Percentiles rank a stretch among this genome's conserved stretches.
Evolutionary conservation across 2,888 invertebrate species (phyloP).

Genomic region (Eristalis intricaria): DNA sequence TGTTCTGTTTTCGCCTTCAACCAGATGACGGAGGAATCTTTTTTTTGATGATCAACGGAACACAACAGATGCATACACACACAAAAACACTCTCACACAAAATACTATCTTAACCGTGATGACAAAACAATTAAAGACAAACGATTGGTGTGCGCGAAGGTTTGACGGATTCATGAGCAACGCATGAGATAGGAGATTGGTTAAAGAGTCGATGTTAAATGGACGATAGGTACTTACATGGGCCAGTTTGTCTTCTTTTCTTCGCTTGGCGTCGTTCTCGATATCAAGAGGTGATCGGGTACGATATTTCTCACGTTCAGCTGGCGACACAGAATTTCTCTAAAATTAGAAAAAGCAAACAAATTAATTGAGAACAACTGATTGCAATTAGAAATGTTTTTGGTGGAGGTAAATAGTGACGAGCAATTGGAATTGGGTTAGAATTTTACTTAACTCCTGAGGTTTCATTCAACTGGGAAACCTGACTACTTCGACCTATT

Average conservation of each 20-base stretch:
- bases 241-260: constrained; percentile 92
- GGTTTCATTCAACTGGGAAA: too few species aligned
- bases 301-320: constrained; percentile 91
- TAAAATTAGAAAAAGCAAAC: constrained; percentile 76
- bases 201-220: constrained; percentile 13
- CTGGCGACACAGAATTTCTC: constrained; percentile 92
- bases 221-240: constrained; percentile 86
- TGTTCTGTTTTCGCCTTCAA: too few species aligned
- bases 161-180: constrained; percentile 16
- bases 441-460: too few species aligned
- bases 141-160: constrained; percentile 23
- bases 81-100: neutral
- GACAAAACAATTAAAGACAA: constrained; percentile 34
- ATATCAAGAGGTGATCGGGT: constrained; percentile 89
- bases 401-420: neutral
- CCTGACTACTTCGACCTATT: too few species aligned
- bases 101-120: neutral
- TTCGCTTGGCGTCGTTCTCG: constrained; percentile 89
- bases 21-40: too few species aligned
- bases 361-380: constrained; percentile 34
- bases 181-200: constrained; percentile 25
- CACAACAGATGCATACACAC: neutral
- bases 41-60: too few species aligned
- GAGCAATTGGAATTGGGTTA: too few species aligned
- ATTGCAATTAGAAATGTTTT: neutral